Base-by-base conservation (phyloP, 2,888 invertebrate species). In the Diarsia rubi region DNA sequence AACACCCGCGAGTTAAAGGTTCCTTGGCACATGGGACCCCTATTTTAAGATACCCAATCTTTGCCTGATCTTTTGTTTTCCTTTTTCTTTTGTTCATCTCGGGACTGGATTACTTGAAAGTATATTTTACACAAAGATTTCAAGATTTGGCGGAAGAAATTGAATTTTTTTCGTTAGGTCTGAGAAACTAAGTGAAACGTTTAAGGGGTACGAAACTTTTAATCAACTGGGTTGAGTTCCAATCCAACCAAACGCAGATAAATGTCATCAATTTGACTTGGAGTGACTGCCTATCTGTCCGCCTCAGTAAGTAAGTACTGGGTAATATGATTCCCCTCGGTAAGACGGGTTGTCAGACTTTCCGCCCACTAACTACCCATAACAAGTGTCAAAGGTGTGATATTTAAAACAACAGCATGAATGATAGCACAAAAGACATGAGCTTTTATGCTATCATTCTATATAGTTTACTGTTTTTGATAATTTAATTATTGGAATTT, bases 1-100 rank as follows among this genome's bases (percentile, higher is more conserved):
- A 52, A 45, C 52, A n/a, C 59, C 16, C 14, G 24, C 42, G 16
- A 78, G 42, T 72, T 65, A 69, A 71, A 62, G 73, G 66, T 59
- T 54, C 54, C 14, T 44, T 71, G 63, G 31, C 65, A 54, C 79
- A 70, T 54, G 73, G 54, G 69, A 66, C 65, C 47, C 52, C 59
- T 72, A 62, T 69, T 83, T 83, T 76, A 80, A 83, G 79, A 81
- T 67, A 78, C 66, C 37, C 57, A 72, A 72, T 69, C 79, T 66
- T 66, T 44, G 59, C 37, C 27, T 42, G 62, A 69, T 77, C 52
- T 47, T 82, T 71, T 69, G 62, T 83, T 69, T 67, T 47, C 12
- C 64, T 14, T 49, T 69, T 49, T 68, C 31, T 60, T 72, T 71
- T 77, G 31, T 71, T 70, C 44, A 52, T 60, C 14, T 57, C 63